Base-by-base conservation (phyloP, 2,797 vertebrate species). In the Spinibarbus caldwelli region DNA sequence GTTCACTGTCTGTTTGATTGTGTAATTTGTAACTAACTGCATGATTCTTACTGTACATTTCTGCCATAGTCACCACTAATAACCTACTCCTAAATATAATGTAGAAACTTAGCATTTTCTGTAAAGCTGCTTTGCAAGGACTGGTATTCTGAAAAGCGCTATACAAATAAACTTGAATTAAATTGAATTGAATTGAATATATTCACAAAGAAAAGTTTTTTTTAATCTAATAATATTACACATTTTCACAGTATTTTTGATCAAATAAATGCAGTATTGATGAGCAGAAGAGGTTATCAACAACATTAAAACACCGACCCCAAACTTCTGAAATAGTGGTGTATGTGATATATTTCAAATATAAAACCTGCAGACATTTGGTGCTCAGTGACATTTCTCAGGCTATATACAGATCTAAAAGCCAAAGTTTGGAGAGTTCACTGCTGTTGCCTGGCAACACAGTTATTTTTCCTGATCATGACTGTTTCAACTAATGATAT, bases 401-500 rank as follows among this genome's bases (percentile, higher is more conserved):
- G 2, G 26, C 59, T 67, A 67, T 36, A 52, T 43, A 52, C n/a
- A 52, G 43, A 68, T 26, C 31, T 52, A 52, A 80, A 26, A 49
- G 26, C n/a, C 29, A 66, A 79, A 79, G 93, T 94, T 92, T 85
- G 78, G 89, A 91, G 91, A 43, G 90, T 82, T 92, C 89, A 86
- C 88, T 85, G 89, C 90, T 89, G 95, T 95, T 95, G 93, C 95
- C 91, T 93, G 89, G 95, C 94, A 95, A 95, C 95, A 89, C 85
- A 7, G 72, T 34, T 8, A n/a, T 54, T 76, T 54, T 4, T 36
- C 71, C 15, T 1, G n/a, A 45, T 64, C 3, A n/a, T 90, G 92
- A 34, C 83, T 76, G 89, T 83, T 73, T 52, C 72, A 34, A 0
- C 10, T 8, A 11, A 76, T 54, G 11, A 76, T 75, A 52, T 36